Evolutionary conservation across 2,797 vertebrate species (phyloP).

Genomic region (Mycteria americana): DNA sequence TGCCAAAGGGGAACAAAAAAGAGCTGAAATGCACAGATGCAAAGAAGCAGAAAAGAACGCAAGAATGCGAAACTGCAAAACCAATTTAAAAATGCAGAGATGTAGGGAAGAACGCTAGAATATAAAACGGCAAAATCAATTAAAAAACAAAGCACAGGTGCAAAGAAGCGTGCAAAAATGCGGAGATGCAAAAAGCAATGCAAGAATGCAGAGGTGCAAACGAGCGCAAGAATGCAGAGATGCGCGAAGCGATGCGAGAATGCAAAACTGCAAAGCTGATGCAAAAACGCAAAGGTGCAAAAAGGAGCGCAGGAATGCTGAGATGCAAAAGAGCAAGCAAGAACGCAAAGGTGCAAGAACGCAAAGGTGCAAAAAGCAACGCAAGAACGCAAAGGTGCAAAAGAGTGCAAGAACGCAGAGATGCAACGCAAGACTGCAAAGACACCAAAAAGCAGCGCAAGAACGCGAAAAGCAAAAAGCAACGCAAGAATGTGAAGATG

Average conservation of each 20-base stretch:
- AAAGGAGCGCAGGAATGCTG: not conserved
- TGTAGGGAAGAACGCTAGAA: not conserved
- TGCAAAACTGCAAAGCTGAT: no score
- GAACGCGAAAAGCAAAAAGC: no score
- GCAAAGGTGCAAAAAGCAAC: not conserved
- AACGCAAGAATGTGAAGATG: rapidly evolving
- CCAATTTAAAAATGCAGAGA: not conserved
- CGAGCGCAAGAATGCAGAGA: not conserved
- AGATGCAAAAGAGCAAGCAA: not conserved
- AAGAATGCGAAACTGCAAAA: no score
- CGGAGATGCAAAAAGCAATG: not conserved
- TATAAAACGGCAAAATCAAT: not conserved
- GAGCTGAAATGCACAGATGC: no score
- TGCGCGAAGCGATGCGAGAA: no score
- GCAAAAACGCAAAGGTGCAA: not conserved
- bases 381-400: not conserved
- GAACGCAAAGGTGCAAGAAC: no score
- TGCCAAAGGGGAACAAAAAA: no score
- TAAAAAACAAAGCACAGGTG: not conserved
- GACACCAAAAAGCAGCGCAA: no score
- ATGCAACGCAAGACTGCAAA: not conserved
- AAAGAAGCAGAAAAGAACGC: not conserved
- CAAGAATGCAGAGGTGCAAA: not conserved
- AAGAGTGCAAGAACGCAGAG: no score
- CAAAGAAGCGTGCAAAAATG: no score